Evolutionary conservation across 2,797 vertebrate species (phyloP), one percentile per base, ranked within the genome.

Genomic region (Chelonia mydas): DNA sequence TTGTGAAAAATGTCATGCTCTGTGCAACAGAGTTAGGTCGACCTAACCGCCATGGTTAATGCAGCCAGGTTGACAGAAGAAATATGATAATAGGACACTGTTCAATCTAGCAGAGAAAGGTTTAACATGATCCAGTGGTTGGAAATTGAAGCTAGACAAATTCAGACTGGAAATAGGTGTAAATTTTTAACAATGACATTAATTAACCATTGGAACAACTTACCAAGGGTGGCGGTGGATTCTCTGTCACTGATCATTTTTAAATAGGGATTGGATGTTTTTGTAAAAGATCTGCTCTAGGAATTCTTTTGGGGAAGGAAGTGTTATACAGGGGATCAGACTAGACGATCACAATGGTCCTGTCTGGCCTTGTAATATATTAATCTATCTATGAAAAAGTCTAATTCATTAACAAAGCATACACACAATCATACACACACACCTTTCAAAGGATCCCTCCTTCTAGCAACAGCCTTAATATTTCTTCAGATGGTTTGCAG

Each of bases 101-200:
- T 41, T 74, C 33, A 41, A 11, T 74, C 37, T 25, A 41, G 37
- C 17, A 72, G 33, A 72, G 33, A n/a, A 74, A 74, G 37, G 37
- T 74, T 37, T 41, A 41, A 41, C 68, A 74, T 11, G 37, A 74
- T 37, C 37, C 68, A 65, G n/a, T 65, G 61, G 61, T 33, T 41
- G 19, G 37, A 74, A 74, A 11, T 4, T 41, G 68, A 74, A 65
- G 61, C 61, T 17, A 65, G 15, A 13, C 33, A 16, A n/a, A 74
- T 74, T 74, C 3, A 25, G 12, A 15, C 31, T 3, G 5, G 45
- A 51, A 74, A 28, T 53, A 12, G 87, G 25, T 3, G 31, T 86
- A 57, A 11, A 10, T 21, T 80, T 19, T 65, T 61, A 41, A 49
- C 61, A 12, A 17, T 16, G 2, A 0, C 0, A 1, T 11, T 45